Percentiles rank a stretch among this genome's conserved stretches.
Conservation (phyloP, 2,888 invertebrate species). For the Ornithoptera priamus region DNA sequence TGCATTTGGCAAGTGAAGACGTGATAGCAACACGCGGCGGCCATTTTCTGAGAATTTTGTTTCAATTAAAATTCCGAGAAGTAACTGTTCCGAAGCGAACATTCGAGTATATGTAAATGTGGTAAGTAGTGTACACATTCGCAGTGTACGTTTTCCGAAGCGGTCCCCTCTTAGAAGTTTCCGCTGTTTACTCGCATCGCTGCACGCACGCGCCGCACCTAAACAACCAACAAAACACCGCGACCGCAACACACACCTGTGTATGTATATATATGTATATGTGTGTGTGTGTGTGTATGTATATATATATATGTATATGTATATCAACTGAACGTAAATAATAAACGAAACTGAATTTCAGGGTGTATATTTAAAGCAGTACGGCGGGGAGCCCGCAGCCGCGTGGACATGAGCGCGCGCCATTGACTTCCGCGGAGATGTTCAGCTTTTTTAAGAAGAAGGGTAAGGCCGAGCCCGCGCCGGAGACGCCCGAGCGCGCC, state of each 20-base stretch:
- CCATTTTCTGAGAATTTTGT: too few relatives aligned
- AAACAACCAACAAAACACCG: slow-evolving; percentile 33
- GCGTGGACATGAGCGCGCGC: slow-evolving; percentile 57
- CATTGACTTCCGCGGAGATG: slow-evolving; percentile 53
- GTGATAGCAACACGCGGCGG: too few relatives aligned
- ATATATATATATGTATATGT: background rate
- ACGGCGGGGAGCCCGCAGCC: slow-evolving; percentile 40
- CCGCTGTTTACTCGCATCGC: too few relatives aligned
- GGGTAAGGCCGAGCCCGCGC: slow-evolving; percentile 60
- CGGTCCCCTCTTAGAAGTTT: too few relatives aligned
- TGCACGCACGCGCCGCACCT: too few relatives aligned
- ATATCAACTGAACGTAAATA: slow-evolving; percentile 3
- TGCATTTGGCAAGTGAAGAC: too few relatives aligned
- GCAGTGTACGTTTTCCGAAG: too few relatives aligned
- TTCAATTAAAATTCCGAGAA: too few relatives aligned
- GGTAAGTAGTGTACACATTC: too few relatives aligned
- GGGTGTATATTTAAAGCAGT: slow-evolving; percentile 48
- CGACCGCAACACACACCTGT: background rate
- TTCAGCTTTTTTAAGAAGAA: slow-evolving; percentile 75
- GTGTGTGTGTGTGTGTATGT: background rate
- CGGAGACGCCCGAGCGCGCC: slow-evolving; percentile 43
- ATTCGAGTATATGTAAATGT: too few relatives aligned
- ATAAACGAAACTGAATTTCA: slow-evolving; percentile 19
- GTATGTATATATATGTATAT: background rate
- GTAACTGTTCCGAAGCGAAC: too few relatives aligned